Base-by-base conservation (phyloP, 2,113 vertebrate species). In the human (Homo sapiens) region DNA sequence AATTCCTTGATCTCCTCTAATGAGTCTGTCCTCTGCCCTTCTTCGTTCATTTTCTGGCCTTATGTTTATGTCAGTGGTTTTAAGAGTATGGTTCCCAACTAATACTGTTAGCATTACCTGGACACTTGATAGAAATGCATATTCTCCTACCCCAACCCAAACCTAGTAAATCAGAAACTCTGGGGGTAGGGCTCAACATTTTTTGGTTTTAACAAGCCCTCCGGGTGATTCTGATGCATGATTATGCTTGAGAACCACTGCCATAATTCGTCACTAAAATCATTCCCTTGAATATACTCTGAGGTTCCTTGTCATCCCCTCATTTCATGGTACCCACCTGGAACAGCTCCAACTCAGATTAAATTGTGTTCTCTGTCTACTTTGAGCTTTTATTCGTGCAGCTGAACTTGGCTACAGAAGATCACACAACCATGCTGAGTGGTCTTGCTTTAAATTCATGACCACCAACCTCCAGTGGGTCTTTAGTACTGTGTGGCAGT, bases 21-120 rank as follows among this genome's bases (percentile, higher is more conserved):
- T 78, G 75, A 78, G 43, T 45, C 48, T 48, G 27, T 48, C 27
- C 27, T 78, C 43, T 78, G 75, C 14, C 43, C 75, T 48, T 76
- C 75, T 78, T 59, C 40, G 25, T 27, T 64, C n/a, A 40, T 89
- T 89, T 55, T 40, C 18, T 94, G 40, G 35, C 38, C 38, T 30
- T 94, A 14, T 87, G 61, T 80, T 80, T 88, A 80, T 70, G 32
- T 89, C 68, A 64, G 55, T 75, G 68, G 7, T 81, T 94, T 94
- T 45, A 66, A 82, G 89, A 83, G 2, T 50, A 27, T 90, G 32
- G 30, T 52, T 90, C 45, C 93, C 68, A 75, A 43, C 27, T n/a
- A 55, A 83, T 11, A 90, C 22, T 68, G n/a, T 76, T 64, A 83
- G n/a, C 79, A 76, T 83, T 57, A 55, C 68, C 68, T 66, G 55